Conservation (phyloP, 2,888 invertebrate genomes). For the Spisula solida region DNA sequence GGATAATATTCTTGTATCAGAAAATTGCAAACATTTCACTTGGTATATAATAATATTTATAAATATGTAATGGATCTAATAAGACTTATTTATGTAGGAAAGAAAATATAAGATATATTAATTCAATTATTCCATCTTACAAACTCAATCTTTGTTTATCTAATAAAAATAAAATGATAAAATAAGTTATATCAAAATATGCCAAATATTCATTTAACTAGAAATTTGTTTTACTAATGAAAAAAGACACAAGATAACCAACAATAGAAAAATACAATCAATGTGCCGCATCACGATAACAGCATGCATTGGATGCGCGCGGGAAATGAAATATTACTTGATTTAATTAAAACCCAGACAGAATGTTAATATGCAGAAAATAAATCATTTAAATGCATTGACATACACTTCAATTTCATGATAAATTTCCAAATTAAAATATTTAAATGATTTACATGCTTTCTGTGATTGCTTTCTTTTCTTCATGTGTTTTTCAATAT, state of each 20-base stretch:
- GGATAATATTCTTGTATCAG: neutral
- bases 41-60: neutral
- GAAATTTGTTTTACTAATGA: conserved; percentile 3
- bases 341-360: conserved; percentile 17
- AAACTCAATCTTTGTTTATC: neutral
- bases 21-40: neutral
- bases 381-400: conserved; percentile 17
- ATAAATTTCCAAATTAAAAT: conserved; percentile 22
- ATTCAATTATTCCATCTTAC: neutral
- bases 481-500: too few species aligned
- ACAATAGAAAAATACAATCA: neutral
- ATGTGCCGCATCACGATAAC: neutral
- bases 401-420: conserved; percentile 15
- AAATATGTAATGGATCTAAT: neutral
- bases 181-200: neutral
- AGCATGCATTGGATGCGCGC: neutral
- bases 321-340: neutral
- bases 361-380: conserved; percentile 1
- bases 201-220: neutral
- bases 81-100: neutral
- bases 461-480: neutral
- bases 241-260: neutral
- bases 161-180: conserved; percentile 8
- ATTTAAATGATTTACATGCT: conserved; percentile 20
- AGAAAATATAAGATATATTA: neutral